Evolutionary conservation across 2,888 invertebrate genomes (phyloP).

Genomic region (Trilocha varians): DNA sequence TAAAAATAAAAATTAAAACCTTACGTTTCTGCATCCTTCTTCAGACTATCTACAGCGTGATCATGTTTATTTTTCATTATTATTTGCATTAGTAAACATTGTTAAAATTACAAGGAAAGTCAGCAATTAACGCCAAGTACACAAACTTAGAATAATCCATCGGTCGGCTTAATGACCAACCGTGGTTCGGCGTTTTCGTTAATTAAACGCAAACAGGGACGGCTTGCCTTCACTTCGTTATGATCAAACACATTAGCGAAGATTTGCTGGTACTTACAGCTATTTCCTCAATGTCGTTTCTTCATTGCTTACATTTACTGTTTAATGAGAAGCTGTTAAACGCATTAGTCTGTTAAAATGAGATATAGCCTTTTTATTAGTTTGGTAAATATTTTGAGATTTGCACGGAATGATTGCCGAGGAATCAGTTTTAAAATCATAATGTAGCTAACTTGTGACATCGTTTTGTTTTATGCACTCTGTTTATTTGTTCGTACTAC

Average conservation of each 20-base stretch:
- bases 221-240: constrained; percentile 40
- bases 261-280: constrained; percentile 35
- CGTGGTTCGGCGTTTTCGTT: constrained; percentile 41
- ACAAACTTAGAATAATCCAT: constrained; percentile 35
- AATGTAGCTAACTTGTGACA: too few relatives aligned
- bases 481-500: too few relatives aligned
- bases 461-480: too few relatives aligned
- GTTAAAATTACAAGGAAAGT: constrained; percentile 4
- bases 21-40: too few relatives aligned
- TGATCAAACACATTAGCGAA: constrained; percentile 52
- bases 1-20: too few relatives aligned
- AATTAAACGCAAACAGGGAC: constrained; percentile 61
- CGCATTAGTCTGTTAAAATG: too few relatives aligned
- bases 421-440: too few relatives aligned
- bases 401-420: too few relatives aligned
- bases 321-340: background rate
- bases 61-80: background rate
- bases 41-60: too few relatives aligned
- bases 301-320: constrained; percentile 1
- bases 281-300: constrained; percentile 19
- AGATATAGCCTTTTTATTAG: too few relatives aligned
- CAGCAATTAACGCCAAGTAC: constrained; percentile 25
- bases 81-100: background rate
- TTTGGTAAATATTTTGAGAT: too few relatives aligned
- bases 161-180: constrained; percentile 41